Base-by-base conservation (phyloP, 2,888 invertebrate genomes). In the Conchocele bisecta region DNA sequence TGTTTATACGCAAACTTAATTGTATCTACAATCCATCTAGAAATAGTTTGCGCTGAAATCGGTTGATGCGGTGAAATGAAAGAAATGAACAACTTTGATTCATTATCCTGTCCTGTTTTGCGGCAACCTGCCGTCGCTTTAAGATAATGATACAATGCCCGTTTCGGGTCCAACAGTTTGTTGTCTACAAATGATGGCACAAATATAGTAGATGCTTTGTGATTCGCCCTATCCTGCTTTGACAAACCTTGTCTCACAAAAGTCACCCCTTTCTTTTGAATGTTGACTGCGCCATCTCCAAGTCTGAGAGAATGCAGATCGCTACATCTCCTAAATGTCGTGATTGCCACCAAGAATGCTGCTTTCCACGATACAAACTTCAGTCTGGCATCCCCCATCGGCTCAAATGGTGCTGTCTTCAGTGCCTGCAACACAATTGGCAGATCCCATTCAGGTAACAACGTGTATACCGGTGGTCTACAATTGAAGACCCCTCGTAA, bases 371-470 rank as follows among this genome's bases (percentile, higher is more conserved):
- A 48, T 13, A 56, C 22, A 39, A 39, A 58, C 50, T 68, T 61
- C 31, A 69, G 37, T 29, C 35, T 29, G 39, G 57, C 53, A n/a
- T 41, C 44, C 17, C 31, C 13, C 33, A 73, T 33, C 26, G 63
- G 67, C n/a, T 68, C 65, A 68, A 64, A 64, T 17, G 50, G 64
- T 22, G 20, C 29, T 29, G 54, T 56, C 29, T 59, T 48, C 1
- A 74, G 35, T 11, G 48, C 17, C 5, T 44, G 17, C 7, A 68
- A 17, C 53, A 67, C 67, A 7, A 28, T 3, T 1, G 20, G 42
- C 59, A 68, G 58, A 63, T 73, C 60, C 67, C 67, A 68, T 37
- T 64, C 65, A n/a, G 69, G 69, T 13, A 65, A 35, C 13, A 68
- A 26, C 33, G 33, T 58, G 13, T n/a, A 24, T 15, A 29, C 22